Evolutionary conservation across 2,797 vertebrate species (phyloP), one percentile per base, ranked within the genome.

Genomic region (Siniperca undulata): DNA sequence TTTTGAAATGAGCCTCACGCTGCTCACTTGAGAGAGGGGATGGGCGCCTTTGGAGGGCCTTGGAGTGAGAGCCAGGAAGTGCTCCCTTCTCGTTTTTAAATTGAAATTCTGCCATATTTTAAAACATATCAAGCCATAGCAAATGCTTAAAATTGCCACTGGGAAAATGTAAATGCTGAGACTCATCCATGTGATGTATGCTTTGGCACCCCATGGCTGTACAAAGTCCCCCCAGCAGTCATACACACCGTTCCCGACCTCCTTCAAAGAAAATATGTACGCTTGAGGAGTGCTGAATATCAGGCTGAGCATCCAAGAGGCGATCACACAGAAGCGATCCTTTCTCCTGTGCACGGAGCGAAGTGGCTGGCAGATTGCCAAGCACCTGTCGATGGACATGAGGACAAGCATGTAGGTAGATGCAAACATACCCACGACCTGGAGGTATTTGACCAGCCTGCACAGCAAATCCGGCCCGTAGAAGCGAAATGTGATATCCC

Each of bases 391-490:
- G 30, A 99, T 91, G 50, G 99, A 98, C 99, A 99, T 99, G 72
- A 99, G 93, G 79, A 99, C 95, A 17, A 99, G 96, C 97, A 99
- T 96, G 94, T 99, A 99, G 34, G 99, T 99, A 56, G 99, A 99
- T 0, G 98, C 99, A n/a, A 99, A 99, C 99, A 99, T 99, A 3
- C 98, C 98, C 76, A 99, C 98, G 0, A 99, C 97, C 94, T 99
- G 99, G 74, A 99, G 88, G 90, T 99, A 99, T 81, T 98, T 99
- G 76, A 99, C 97, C 80, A 98, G 62, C 84, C 98, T 95, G 94
- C 99, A 99, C 44, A 99, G 93, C 65, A 98, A 87, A 78, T 99
- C 99, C 0, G 99, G 97, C 58, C 98, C 99, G 0, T 98, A 97
- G 90, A 99, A 99, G 85, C 98, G 97, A 91, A 99, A 99, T 4